Base-by-base conservation (phyloP, 2,113 vertebrate species). In the Zosterops japonicus region DNA sequence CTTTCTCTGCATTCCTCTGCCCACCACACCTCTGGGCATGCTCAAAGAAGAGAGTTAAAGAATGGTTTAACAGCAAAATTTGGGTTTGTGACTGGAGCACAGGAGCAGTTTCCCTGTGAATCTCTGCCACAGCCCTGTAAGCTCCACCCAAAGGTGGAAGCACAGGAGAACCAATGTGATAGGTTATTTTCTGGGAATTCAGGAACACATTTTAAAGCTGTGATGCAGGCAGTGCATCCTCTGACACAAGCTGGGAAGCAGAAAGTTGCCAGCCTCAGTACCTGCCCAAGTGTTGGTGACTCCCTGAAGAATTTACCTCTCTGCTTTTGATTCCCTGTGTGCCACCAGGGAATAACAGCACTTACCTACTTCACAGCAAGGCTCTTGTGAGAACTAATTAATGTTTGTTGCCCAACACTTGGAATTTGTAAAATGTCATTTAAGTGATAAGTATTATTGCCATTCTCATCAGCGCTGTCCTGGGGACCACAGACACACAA, bases 331-430 rank as follows among this genome's bases (percentile, higher is more conserved):
- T 82, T 94, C 87, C 60, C 88, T 20, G 1, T 28, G 79, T 90
- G 63, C 25, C 88, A 93, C 89, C 1, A 6, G 39, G 47, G 72
- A 93, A 93, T 42, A 94, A 52, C 87, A 91, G 12, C 94, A 93
- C 85, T 94, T 94, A 92, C 93, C 87, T 94, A 59, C 90, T 94
- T 93, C 92, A 92, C 85, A 90, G 93, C 68, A 89, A 95, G 87
- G 65, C 71, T 90, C 95, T 96, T 93, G 83, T 90, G 83, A 97
- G 60, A 95, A 6, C 70, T 96, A 94, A 97, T 95, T 96, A 93
- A 81, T 92, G 93, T 96, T 96, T 96, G 94, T 97, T 95, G 68
- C 85, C 94, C 85, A 96, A 96, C 94, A 96, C 60, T 77, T 83
- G 12, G 75, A 88, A 93, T 91, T 89, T 80, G 52, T 68, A 88